Percentiles rank a stretch among this genome's conserved stretches.
Conservation (phyloP, 2,888 invertebrate genomes). For the Hydroisotoma schaefferi region DNA sequence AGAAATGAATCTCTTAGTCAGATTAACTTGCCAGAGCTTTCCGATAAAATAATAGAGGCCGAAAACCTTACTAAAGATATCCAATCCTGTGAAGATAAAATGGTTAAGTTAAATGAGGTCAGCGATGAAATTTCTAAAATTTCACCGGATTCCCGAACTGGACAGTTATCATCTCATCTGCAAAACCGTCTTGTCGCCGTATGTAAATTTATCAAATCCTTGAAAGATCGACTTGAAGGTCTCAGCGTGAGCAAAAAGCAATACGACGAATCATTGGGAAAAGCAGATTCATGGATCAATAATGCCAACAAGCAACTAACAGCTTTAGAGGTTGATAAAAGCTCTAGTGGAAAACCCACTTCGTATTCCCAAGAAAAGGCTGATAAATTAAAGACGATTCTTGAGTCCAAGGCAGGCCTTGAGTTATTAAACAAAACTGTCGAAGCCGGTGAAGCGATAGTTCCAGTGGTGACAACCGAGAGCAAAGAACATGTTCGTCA, state of each 20-base stretch:
- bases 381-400: conserved; percentile 26
- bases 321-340: conserved; percentile 1
- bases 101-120: conserved; percentile 64
- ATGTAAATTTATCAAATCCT: conserved; percentile 61
- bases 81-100: conserved; percentile 62
- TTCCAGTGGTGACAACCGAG: conserved; percentile 79
- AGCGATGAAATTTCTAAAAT: conserved; percentile 70
- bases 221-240: conserved; percentile 68
- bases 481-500: conserved; percentile 79
- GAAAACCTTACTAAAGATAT: conserved; percentile 63
- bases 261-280: conserved; percentile 64
- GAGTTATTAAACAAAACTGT: conserved; percentile 71
- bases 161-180: conserved; percentile 75
- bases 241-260: conserved; percentile 67
- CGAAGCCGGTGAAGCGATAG: conserved; percentile 82
- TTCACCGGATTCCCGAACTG: conserved; percentile 77
- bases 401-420: conserved; percentile 70
- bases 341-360: conserved; percentile 58
- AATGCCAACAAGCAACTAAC: conserved; percentile 70
- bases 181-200: conserved; percentile 71
- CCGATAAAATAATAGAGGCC: conserved; percentile 67
- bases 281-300: conserved; percentile 74
- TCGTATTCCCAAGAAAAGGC: conserved; percentile 10
- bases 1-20: conserved; percentile 70
- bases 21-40: conserved; percentile 65